A percentile compares a stretch with the other conserved stretches of the same genome.
Evolutionary conservation across 2,888 invertebrate genomes (phyloP).

Genomic region (Tricholauxania praeusta): DNA sequence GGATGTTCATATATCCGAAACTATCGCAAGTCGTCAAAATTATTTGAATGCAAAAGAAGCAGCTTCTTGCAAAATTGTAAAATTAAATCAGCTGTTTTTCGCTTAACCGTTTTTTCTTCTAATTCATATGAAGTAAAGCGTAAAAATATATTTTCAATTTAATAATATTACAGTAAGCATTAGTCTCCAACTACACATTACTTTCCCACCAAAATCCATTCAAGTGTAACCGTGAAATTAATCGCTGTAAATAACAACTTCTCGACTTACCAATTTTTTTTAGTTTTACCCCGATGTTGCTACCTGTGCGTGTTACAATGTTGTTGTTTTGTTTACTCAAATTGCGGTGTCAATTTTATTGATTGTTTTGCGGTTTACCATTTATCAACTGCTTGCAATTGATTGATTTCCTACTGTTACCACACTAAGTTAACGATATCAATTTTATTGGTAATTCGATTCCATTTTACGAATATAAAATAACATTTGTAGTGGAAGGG

Average conservation of each 20-base stretch:
- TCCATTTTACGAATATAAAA: not conserved
- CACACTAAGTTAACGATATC: conserved; percentile 3
- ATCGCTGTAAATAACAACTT: conserved; percentile 25
- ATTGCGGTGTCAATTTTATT: conserved; percentile 40
- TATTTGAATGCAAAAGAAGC: too few relatives aligned
- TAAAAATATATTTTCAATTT: too few relatives aligned
- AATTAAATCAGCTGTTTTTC: too few relatives aligned
- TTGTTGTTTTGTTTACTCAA: conserved; percentile 23
- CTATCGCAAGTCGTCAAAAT: too few relatives aligned
- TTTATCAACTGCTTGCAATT: conserved; percentile 27
- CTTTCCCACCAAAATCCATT: conserved; percentile 19
- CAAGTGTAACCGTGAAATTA: conserved; percentile 31
- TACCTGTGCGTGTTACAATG: conserved; percentile 27
- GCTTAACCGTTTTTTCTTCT: too few relatives aligned
- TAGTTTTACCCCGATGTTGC: not conserved
- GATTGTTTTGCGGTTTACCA: conserved; percentile 40
- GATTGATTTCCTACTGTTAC: conserved; percentile 34
- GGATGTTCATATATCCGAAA: too few relatives aligned
- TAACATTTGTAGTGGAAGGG: conserved; percentile 7
- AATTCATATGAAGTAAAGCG: too few relatives aligned
- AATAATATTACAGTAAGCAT: too few relatives aligned
- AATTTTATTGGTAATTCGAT: conserved; percentile 21
- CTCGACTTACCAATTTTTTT: conserved; percentile 20
- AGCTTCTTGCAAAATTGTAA: too few relatives aligned
- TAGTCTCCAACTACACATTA: not conserved